Evolutionary conservation across 2,113 vertebrate genomes (phyloP), one percentile per base, ranked within the genome.

Genomic region (Xiphophorus couchianus): DNA sequence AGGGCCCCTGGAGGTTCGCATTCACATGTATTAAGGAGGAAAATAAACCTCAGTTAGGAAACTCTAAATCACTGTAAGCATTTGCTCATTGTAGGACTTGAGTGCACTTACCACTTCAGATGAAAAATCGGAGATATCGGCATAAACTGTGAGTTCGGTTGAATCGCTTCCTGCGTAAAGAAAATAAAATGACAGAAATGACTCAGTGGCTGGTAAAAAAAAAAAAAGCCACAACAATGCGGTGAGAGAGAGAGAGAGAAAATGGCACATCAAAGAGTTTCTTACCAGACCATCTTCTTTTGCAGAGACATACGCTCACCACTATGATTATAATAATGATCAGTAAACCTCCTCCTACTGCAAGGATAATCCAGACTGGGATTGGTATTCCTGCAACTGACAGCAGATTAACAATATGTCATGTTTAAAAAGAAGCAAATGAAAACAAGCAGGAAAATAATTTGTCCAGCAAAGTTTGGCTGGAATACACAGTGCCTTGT

Each of bases 91-190:
- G 14, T 15, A 37, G 19, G 44, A 31, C 42, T 19, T 1, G 3
- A 25, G 0, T n/a, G 22, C 30, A 76, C 87, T 86, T 28, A 88
- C 87, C 0, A n/a, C 3, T 1, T 25, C 27, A 19, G 0, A 0
- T 17, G 31, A 14, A 37, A 72, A 2, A 0, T 88, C 85, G 5
- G 25, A 0, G 61, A 89, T 44, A 1, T 86, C 85, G 1, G 86
- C 87, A 1, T 89, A 88, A 30, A 86, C 51, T 0, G 87, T 91
- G 15, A 72, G 48, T 5, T 84, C 84, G 8, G 67, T 28, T 37
- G 33, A 14, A 17, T 83, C 74, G 1, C 3, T 12, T 7, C 2
- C 84, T 81, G 28, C 0, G 58, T 37, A 25, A 0, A 64, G 22
- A 25, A 61, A 51, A 0, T 0, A 37, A 64, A 71, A 29, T 0